Percentiles rank a stretch among this genome's conserved stretches.
Conservation (phyloP, 2,113 vertebrate species). For the Anolis carolinensis region DNA sequence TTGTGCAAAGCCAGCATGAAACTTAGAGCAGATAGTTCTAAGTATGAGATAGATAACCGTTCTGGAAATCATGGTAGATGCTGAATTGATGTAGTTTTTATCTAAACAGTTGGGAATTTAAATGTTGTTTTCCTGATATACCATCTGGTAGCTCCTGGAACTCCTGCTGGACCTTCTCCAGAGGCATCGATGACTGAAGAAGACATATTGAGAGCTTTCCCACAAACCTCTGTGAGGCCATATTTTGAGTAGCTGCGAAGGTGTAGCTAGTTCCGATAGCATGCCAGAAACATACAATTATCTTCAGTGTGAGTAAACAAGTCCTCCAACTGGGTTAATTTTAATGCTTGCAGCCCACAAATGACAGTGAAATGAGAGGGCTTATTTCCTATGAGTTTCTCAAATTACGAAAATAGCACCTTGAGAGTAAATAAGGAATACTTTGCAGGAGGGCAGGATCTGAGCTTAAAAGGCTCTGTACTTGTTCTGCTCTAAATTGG, state of each 20-base stretch:
- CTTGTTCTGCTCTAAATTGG: not conserved
- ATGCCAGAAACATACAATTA: not conserved
- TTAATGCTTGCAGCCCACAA: constrained; percentile 27
- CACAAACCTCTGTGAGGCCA: not conserved
- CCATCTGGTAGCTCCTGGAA: not conserved
- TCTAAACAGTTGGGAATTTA: not conserved
- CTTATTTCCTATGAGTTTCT: not conserved
- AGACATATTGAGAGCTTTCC: rapidly evolving
- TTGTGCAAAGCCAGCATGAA: not conserved
- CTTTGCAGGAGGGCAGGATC: not conserved
- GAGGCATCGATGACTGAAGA: not conserved
- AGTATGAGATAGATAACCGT: not conserved
- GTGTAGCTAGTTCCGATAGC: constrained; percentile 7
- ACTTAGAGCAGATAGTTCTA: not conserved
- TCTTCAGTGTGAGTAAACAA: not conserved
- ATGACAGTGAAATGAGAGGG: constrained; percentile 45
- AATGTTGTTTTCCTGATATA: not conserved
- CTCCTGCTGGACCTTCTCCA: not conserved
- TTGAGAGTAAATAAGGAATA: constrained; percentile 8
- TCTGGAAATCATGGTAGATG: not conserved
- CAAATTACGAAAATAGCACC: rapidly evolving
- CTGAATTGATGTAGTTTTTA: not conserved
- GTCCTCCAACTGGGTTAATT: constrained; percentile 19
- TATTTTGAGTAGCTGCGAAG: constrained; percentile 44
- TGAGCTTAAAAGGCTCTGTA: not conserved